Conservation (phyloP, 2,797 vertebrate species). For the Tapera naevia region DNA sequence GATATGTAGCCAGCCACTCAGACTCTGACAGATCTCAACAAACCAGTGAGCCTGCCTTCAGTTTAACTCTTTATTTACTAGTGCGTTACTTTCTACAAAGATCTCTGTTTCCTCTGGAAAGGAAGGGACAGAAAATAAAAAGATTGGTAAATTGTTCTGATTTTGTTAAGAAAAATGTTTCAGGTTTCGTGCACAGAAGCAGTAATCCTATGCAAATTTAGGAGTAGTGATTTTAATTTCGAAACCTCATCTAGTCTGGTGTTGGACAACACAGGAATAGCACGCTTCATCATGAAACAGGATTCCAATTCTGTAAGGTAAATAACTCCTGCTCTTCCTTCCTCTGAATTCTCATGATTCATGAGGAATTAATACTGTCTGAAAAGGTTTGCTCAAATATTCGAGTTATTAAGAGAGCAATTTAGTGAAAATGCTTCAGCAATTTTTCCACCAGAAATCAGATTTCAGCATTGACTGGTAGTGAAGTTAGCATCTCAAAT, state of each 20-base stretch:
- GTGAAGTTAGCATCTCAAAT: neutral
- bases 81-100: slow-evolving; percentile 66
- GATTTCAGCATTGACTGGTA: neutral
- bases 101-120: slow-evolving; percentile 39
- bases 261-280: neutral
- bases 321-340: neutral
- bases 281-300: neutral
- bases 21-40: slow-evolving; percentile 83
- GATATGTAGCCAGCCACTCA: slow-evolving; percentile 84
- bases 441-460: neutral
- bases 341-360: neutral
- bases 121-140: neutral
- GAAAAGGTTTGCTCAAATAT: neutral
- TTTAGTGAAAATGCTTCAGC: neutral
- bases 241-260: neutral
- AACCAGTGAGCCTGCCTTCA: slow-evolving; percentile 80
- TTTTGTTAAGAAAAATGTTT: neutral
- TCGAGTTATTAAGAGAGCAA: neutral
- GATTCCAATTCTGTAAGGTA: neutral
- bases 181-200: neutral
- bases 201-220: neutral
- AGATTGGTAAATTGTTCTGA: neutral
- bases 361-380: neutral
- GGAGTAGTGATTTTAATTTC: neutral
- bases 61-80: slow-evolving; percentile 82